Conservation (phyloP, 92 coral and sea anemone species). For the Palythoa grandiflora region DNA sequence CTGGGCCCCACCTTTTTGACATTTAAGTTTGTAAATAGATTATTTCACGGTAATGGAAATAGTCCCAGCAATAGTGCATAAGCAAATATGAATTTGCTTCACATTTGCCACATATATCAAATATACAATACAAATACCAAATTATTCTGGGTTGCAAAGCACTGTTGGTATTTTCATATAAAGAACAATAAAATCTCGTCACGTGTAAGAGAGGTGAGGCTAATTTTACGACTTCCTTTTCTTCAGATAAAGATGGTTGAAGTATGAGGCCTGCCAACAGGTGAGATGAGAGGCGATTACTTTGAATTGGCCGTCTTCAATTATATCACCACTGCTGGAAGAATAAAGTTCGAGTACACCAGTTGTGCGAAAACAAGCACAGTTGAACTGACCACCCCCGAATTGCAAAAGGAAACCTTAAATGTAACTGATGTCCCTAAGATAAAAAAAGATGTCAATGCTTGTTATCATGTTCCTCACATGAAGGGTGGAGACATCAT, state of each 20-base stretch:
- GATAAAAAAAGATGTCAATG: not conserved
- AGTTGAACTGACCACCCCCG: not conserved
- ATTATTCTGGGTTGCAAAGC: not conserved
- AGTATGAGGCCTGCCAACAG: constrained; percentile 1
- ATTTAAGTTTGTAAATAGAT: not conserved
- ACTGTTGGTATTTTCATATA: too few relatives aligned
- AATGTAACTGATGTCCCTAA: not conserved
- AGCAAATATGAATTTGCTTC: constrained; percentile 3
- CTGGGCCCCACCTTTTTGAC: not conserved
- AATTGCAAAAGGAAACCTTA: not conserved
- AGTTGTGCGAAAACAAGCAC: not conserved
- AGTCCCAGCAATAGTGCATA: constrained; percentile 6
- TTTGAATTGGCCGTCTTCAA: constrained; percentile 3
- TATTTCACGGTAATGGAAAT: constrained; percentile 3
- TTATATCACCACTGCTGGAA: not conserved
- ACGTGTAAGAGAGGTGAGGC: not conserved
- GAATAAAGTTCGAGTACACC: constrained; percentile 6
- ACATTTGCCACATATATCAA: constrained; percentile 3
- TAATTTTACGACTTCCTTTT: constrained; percentile 6
- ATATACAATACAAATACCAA: constrained; percentile 2
- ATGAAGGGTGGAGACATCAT: constrained; percentile 7
- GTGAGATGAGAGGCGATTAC: constrained; percentile 8
- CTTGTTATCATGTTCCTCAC: constrained; percentile 12
- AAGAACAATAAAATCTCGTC: too few relatives aligned
- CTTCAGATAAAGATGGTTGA: constrained; percentile 5